Percentiles rank a stretch among this genome's conserved stretches.
These are phyloP conservation scores for Limnothrissa miodon DNA, from an alignment of 2,113 vertebrate species.

Conservation along the genomic window DNA sequence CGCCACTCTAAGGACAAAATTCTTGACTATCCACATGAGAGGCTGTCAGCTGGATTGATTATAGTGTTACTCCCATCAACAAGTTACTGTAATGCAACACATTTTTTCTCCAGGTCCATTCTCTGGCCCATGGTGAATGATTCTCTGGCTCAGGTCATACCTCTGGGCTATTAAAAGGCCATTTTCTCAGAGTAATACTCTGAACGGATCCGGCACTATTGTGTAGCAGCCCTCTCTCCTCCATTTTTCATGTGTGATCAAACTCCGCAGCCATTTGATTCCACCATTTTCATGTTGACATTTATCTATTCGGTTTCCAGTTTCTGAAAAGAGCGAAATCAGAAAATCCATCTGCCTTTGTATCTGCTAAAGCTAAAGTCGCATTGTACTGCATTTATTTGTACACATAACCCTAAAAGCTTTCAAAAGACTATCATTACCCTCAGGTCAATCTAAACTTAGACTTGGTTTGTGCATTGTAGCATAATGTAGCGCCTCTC, in stretches of 20 bases:
- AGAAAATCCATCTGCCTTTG: not conserved
- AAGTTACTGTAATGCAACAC: not conserved
- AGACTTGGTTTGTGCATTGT: not conserved
- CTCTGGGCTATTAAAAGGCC: conserved; percentile 36
- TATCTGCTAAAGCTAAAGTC: not conserved
- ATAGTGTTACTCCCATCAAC: conserved; percentile 4
- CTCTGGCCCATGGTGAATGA: not conserved
- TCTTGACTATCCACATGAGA: not conserved
- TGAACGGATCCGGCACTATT: not conserved
- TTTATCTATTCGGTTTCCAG: not conserved
- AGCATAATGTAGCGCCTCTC: not conserved
- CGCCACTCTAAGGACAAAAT: not conserved
- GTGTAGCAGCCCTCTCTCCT: conserved; percentile 19
- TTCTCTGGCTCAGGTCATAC: conserved; percentile 21
- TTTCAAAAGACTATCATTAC: not conserved
- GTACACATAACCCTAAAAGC: not conserved
- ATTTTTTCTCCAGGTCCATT: not conserved
- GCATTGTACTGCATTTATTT: not conserved
- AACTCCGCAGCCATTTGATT: not conserved
- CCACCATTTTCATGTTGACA: conserved; percentile 26
- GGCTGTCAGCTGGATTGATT: conserved; percentile 13
- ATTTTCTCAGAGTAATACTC: conserved; percentile 37
- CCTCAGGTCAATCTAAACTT: not conserved
- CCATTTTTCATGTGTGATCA: conserved; percentile 23
- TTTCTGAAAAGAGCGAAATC: not conserved